phyloP scores from a whole-genome alignment of 2,888 invertebrate genomes.

The Trachelus troglodyta region DNA sequence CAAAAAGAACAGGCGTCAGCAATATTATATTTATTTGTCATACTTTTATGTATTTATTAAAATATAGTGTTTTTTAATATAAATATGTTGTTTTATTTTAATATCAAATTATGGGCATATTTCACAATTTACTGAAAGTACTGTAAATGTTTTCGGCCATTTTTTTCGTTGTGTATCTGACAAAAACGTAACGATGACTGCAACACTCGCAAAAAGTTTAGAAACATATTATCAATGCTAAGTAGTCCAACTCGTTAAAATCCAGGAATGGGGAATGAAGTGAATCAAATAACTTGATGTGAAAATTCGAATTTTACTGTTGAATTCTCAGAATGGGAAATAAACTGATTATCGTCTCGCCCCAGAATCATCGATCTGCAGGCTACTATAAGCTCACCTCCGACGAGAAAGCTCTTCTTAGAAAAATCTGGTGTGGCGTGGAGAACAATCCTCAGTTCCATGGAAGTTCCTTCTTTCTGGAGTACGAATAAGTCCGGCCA shows the following conservation, averaged over 20 bases:
- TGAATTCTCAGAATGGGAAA: not conserved
- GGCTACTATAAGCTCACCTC: slow-evolving; percentile 19
- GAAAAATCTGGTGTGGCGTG: slow-evolving; percentile 40
- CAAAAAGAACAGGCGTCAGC: not conserved
- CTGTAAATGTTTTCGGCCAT: not conserved
- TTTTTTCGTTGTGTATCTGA: not conserved
- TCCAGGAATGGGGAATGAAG: not conserved
- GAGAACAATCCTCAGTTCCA: slow-evolving; percentile 46
- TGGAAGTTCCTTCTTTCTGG: slow-evolving; percentile 42
- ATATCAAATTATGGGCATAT: not conserved
- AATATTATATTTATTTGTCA: slow-evolving; percentile 16
- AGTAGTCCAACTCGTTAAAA: not conserved
- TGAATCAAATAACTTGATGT: not conserved
- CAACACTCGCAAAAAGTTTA: not conserved
- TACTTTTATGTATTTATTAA: slow-evolving; percentile 20
- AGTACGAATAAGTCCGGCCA: slow-evolving; percentile 25
- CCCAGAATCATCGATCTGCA: not conserved
- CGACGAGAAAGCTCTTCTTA: slow-evolving; percentile 37
- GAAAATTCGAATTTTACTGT: not conserved
- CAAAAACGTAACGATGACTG: not conserved
- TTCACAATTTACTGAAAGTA: not conserved
- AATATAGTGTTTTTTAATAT: slow-evolving; percentile 17
- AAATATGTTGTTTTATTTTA: not conserved
- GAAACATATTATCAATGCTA: not conserved
- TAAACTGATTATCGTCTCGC: not conserved